Evolutionary conservation across 2,113 vertebrate genomes (phyloP), one percentile per base, ranked within the genome.

Genomic region (Nesospiza acunhae): DNA sequence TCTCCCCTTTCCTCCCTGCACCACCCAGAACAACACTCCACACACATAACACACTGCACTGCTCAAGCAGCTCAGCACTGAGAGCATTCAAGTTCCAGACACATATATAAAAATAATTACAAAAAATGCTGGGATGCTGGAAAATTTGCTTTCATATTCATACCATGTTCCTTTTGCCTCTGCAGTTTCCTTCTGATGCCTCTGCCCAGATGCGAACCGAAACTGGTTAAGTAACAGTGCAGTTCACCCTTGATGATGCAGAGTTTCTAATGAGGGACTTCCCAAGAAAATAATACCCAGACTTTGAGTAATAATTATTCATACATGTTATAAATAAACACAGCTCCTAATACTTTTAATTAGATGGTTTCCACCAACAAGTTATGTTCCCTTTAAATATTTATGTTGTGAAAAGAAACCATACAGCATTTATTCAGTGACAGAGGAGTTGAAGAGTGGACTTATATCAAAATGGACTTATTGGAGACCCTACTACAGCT

Each of bases 241-340:
- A 37, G 87, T 85, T 94, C 89, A 87, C 77, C 79, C 89, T 64
- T 26, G 96, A 97, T 97, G 96, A 97, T 89, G 73, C 89, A 74
- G 85, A 84, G 84, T 86, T 97, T 97, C 94, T 97, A 95, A 96
- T 90, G 85, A 95, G 97, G 97, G 95, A 97, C 97, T 98, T 98
- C 95, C 97, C 97, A 94, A 95, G 93, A 97, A 95, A 96, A 83
- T 90, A 87, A 85, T 53, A 69, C 92, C 70, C 85, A 95, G 70
- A 85, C 91, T 94, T 96, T 97, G 89, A 97, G 93, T 63, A 95
- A 96, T 94, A 96, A 96, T 96, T 91, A 97, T 93, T 94, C 93
- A 96, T 92, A 62, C 79, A 68, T 75, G 18, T 63, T 94, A 96
- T 94, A 94, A 95, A 96, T 91, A 96, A 96, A 92, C 83, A 90